phyloP scores from a whole-genome alignment of 2,113 vertebrate genomes.

The Clarias gariepinus region DNA sequence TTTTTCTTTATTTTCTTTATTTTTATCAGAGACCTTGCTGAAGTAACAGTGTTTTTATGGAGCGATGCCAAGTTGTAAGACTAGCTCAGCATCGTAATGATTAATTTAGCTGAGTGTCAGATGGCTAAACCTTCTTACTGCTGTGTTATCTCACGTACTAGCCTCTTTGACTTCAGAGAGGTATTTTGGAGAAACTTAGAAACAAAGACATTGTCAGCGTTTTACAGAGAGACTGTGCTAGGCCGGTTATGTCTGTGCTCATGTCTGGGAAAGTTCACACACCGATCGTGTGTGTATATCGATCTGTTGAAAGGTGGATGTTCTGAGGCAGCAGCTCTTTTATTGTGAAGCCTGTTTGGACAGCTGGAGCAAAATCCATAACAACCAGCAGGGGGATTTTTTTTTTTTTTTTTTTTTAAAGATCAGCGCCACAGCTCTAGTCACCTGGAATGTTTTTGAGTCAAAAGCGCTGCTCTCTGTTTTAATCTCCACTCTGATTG shows the following conservation, averaged over 20 bases:
- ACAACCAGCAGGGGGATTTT: constrained; percentile 34
- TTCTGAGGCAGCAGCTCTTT: constrained; percentile 29
- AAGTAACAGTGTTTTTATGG: neutral
- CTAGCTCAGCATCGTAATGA: constrained; percentile 7
- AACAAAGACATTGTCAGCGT: neutral
- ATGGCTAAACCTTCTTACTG: neutral
- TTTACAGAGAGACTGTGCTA: neutral
- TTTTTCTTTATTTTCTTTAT: neutral
- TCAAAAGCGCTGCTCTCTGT: neutral
- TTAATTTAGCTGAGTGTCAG: constrained; percentile 39
- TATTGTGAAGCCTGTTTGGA: constrained; percentile 42
- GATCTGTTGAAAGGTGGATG: constrained; percentile 23
- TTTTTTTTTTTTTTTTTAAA: no score
- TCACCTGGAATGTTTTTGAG: neutral
- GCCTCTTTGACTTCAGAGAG: neutral
- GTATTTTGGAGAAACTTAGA: neutral
- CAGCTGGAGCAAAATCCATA: constrained; percentile 47
- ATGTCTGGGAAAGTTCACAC: neutral
- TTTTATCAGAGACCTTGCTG: neutral
- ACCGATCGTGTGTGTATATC: constrained; percentile 4
- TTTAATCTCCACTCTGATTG: neutral
- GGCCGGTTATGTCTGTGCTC: neutral
- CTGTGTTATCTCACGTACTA: neutral
- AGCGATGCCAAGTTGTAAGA: constrained; percentile 5
- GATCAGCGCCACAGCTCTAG: neutral